Evolutionary conservation across 2,888 invertebrate genomes (phyloP).

Genomic region (Chrysolina americana): DNA sequence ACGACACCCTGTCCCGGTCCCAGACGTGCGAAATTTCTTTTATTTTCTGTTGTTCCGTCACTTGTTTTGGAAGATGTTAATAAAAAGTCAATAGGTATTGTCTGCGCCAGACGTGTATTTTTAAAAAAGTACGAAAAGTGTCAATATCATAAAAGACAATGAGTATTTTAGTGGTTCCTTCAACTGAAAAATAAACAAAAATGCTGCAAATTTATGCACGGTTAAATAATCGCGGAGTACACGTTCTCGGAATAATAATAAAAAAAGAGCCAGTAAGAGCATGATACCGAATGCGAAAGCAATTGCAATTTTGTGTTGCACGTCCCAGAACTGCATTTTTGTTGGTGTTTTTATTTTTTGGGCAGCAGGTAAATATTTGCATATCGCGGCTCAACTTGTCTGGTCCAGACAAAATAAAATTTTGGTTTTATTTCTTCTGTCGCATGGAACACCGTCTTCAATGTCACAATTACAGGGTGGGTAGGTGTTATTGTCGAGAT

Average conservation of each 20-base stretch:
- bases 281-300: slow-evolving; percentile 50
- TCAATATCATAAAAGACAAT: slow-evolving; percentile 46
- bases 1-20: slow-evolving; percentile 25
- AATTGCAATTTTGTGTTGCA: slow-evolving; percentile 58
- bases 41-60: slow-evolving; percentile 18
- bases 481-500: slow-evolving; percentile 13
- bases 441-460: slow-evolving; percentile 28
- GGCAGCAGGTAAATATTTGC: slow-evolving; percentile 60
- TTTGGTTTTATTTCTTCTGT: slow-evolving; percentile 58
- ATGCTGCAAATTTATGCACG: slow-evolving; percentile 46
- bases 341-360: slow-evolving; percentile 46
- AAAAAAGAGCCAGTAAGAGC: slow-evolving; percentile 36
- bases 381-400: slow-evolving; percentile 62
- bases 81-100: slow-evolving; percentile 31
- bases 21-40: slow-evolving; percentile 21
- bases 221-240: slow-evolving; percentile 44
- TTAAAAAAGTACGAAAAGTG: slow-evolving; percentile 39
- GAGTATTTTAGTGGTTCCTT: slow-evolving; percentile 41
- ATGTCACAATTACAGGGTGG: slow-evolving; percentile 30
- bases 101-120: slow-evolving; percentile 28
- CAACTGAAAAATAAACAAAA: slow-evolving; percentile 44
- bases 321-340: slow-evolving; percentile 46
- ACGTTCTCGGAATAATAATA: slow-evolving; percentile 34
- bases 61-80: slow-evolving; percentile 27
- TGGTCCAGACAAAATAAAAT: slow-evolving; percentile 65